A percentile compares a stretch with the other conserved stretches of the same genome.
These are phyloP conservation scores for Rhinophrynus dorsalis DNA, from an alignment of 2,797 vertebrate genomes.

Conservation along the genomic window DNA sequence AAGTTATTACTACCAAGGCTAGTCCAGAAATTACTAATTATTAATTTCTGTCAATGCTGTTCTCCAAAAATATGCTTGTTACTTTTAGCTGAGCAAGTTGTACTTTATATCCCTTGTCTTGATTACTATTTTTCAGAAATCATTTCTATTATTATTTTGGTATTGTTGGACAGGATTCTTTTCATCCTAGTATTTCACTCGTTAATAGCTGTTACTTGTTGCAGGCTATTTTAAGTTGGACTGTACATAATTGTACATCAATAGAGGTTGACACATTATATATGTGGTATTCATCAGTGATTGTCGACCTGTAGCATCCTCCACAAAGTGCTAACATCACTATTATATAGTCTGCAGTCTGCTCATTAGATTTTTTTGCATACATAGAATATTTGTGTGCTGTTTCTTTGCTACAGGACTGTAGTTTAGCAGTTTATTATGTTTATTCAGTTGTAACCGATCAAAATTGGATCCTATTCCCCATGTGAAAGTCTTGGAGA, in stretches of 20 bases:
- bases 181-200: background rate
- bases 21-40: no score
- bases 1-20: no score
- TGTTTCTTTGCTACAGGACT: slow-evolving; percentile 55
- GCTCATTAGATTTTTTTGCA: background rate
- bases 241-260: background rate
- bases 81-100: no score
- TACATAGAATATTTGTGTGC: slow-evolving; percentile 33
- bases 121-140: background rate
- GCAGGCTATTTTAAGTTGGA: slow-evolving; percentile 15
- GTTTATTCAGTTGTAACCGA: slow-evolving; percentile 54
- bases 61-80: no score
- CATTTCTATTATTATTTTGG: background rate
- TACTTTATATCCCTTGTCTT: no score
- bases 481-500: slow-evolving; percentile 56
- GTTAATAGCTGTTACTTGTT: slow-evolving; percentile 2
- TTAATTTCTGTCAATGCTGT: no score
- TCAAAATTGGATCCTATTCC: slow-evolving; percentile 61
- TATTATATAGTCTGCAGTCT: background rate
- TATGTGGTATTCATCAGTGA: background rate
- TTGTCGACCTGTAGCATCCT: background rate
- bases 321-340: background rate
- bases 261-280: background rate
- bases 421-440: slow-evolving; percentile 52
- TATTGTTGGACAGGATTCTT: background rate